A percentile compares a stretch with the other conserved stretches of the same genome.
Conservation (phyloP, 2,888 invertebrate genomes). For the Philereme transversata region DNA sequence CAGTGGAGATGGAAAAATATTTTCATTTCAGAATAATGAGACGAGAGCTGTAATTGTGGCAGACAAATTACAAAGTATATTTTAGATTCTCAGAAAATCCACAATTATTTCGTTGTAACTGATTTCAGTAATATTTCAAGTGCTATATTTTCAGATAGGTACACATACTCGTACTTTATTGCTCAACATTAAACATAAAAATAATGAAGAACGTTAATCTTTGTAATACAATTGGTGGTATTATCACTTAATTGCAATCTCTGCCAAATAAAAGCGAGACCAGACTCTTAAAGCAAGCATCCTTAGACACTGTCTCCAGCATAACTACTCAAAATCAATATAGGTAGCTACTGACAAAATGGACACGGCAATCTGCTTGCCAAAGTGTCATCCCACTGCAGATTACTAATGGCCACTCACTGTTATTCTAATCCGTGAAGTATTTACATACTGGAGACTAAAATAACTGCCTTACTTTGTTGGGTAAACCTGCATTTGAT, state of each 20-base stretch:
- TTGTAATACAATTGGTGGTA: constrained; percentile 1
- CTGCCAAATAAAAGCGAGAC: too few species aligned
- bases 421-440: constrained; percentile 14
- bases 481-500: too few species aligned
- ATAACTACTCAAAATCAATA: background rate
- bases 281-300: background rate
- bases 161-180: background rate
- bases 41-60: background rate
- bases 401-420: constrained; percentile 25
- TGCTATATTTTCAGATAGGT: background rate
- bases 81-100: too few species aligned
- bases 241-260: too few species aligned
- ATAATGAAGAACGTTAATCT: background rate
- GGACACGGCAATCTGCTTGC: constrained; percentile 18
- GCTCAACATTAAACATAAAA: background rate
- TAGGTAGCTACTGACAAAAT: constrained; percentile 6
- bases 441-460: constrained; percentile 3
- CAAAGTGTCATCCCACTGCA: constrained; percentile 17
- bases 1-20: constrained; percentile 2
- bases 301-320: background rate
- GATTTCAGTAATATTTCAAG: background rate
- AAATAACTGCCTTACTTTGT: background rate
- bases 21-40: constrained; percentile 2
- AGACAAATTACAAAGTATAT: background rate
- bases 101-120: background rate